These are phyloP conservation scores for Ganaspis brasiliensis DNA, from an alignment of 2,888 invertebrate genomes.

Conservation along the genomic window DNA sequence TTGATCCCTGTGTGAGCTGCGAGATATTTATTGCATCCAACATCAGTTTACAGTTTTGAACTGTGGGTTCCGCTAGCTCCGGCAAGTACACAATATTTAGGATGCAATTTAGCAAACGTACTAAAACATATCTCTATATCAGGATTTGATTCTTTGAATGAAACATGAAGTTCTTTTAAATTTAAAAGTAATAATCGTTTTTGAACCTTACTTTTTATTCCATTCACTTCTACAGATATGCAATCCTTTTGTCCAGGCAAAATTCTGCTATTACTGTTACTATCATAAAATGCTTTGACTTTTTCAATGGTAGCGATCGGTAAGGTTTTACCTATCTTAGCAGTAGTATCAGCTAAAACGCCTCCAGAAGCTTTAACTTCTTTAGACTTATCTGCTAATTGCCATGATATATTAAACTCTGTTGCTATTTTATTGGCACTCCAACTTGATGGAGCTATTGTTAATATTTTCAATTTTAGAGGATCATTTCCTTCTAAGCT, in stretches of 20 bases:
- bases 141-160: slow-evolving; percentile 4
- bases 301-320: neutral
- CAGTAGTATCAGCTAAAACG: neutral
- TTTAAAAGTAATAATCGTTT: slow-evolving; percentile 9
- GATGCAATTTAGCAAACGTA: slow-evolving; percentile 44
- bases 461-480: slow-evolving; percentile 34
- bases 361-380: neutral
- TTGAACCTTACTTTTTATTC: neutral
- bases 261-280: neutral
- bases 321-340: slow-evolving; percentile 2
- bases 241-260: neutral
- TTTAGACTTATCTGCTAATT: slow-evolving; percentile 23
- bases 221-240: neutral
- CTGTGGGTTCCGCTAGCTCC: slow-evolving; percentile 47
- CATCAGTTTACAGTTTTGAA: slow-evolving; percentile 9
- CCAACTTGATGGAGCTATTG: slow-evolving; percentile 29
- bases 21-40: neutral
- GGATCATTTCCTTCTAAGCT: slow-evolving; percentile 33
- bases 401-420: slow-evolving; percentile 39
- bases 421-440: slow-evolving; percentile 27
- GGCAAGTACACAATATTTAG: slow-evolving; percentile 44
- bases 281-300: neutral
- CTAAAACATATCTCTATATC: neutral
- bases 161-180: neutral
- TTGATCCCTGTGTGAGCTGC: neutral